Conservation (phyloP, 2,888 invertebrate species). For the Scaptomyza tumidula region DNA sequence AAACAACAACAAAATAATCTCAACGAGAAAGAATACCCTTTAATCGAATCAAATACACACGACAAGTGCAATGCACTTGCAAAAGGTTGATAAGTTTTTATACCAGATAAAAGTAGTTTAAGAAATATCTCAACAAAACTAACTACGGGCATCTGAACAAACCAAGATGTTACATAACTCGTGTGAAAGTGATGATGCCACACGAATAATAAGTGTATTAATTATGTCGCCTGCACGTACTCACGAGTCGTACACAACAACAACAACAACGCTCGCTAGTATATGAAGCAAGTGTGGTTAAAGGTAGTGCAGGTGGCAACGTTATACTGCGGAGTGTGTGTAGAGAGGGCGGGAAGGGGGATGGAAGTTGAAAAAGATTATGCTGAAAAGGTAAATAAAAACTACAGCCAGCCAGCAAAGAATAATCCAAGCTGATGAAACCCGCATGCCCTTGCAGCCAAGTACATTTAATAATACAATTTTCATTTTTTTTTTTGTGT, state of each 20-base stretch:
- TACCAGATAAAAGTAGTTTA: too few species aligned
- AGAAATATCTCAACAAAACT: too few species aligned
- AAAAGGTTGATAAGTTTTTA: too few species aligned
- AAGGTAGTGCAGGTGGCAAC: neutral
- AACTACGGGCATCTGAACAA: too few species aligned
- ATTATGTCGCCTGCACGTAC: constrained; percentile 61
- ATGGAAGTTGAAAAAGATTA: constrained; percentile 48
- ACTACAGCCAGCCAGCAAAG: constrained; percentile 36
- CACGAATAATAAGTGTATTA: neutral
- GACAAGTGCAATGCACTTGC: neutral
- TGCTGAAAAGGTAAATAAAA: constrained; percentile 69
- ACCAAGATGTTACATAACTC: neutral
- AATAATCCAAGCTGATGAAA: constrained; percentile 52
- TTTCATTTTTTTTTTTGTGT: constrained; percentile 20
- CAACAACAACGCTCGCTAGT: too few species aligned
- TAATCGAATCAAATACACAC: neutral
- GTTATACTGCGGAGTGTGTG: too few species aligned
- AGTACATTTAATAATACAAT: constrained; percentile 40
- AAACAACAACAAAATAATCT: constrained; percentile 15
- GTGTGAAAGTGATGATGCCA: neutral
- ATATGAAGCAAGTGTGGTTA: constrained; percentile 3
- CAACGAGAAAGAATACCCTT: neutral
- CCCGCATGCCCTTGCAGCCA: constrained; percentile 42
- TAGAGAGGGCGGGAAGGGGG: too few species aligned
- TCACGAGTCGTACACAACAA: constrained; percentile 14